Evolutionary conservation across 2,113 vertebrate genomes (phyloP), one percentile per base, ranked within the genome.

Genomic region (Siphamia tubifer): DNA sequence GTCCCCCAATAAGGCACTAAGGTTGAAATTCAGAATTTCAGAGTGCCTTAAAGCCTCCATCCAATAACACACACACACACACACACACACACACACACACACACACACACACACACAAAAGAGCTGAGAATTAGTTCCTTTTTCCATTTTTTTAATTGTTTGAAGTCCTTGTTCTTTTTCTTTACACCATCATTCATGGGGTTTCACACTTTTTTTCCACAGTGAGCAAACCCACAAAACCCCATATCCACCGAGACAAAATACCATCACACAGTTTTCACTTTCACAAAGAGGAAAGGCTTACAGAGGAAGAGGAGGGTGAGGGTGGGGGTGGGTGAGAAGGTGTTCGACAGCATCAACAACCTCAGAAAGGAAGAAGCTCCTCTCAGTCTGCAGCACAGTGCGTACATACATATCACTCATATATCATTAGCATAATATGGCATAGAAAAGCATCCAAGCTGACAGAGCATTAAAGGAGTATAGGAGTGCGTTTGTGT

Each of bases 331-430:
- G 60, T 61, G 55, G 48, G 49, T 23, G 20, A 81, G 56, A 32
- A 20, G 54, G 49, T 53, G 54, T 66, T 80, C 47, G 45, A 80
- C 69, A 80, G 82, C 81, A 72, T 82, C 65, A 61, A 32, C 73
- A 71, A 68, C 74, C 70, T 89, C 75, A 69, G 61, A 80, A 47
- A 9, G 15, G 48, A 57, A 44, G 74, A 78, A 78, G 58, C 68
- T 74, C 71, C 74, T 82, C 69, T 74, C 87, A 74, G 63, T 80
- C 68, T 81, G 78, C 74, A 82, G 81, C 78, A 79, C 54, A 54
- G 86, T 82, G 85, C 81, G 75, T 88, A 92, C 89, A 90, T 74
- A 85, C 83, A 81, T 69, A 56, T 87, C 88, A 92, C 88, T 91
- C 81, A 27, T 77, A 81, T 86, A 77, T 77, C 55, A 88, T 86